Percentiles rank a stretch among this genome's conserved stretches.
Evolutionary conservation across 2,113 vertebrate species (phyloP).

Genomic region (Clarias batrachus): DNA sequence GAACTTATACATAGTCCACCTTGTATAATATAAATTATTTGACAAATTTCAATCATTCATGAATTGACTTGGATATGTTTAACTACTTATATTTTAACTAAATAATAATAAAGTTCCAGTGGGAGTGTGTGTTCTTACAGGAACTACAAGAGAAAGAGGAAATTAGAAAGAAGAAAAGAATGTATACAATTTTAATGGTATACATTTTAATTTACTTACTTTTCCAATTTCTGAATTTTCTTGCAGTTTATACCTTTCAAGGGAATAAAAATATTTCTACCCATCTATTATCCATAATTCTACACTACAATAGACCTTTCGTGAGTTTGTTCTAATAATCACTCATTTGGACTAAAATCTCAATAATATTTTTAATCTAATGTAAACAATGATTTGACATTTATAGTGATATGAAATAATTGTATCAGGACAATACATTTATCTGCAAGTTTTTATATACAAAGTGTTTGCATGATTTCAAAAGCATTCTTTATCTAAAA

Average conservation of each 20-base stretch:
- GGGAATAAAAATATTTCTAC: too few relatives aligned
- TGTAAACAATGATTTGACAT: slow-evolving; percentile 5
- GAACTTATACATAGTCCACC: neutral
- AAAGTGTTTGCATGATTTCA: slow-evolving; percentile 5
- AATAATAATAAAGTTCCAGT: neutral
- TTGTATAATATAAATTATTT: too few relatives aligned
- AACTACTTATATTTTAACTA: neutral
- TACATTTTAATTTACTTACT: too few relatives aligned
- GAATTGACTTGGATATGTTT: neutral
- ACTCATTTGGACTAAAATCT: slow-evolving; percentile 1
- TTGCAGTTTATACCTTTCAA: too few relatives aligned
- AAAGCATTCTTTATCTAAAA: slow-evolving; percentile 8
- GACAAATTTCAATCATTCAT: neutral
- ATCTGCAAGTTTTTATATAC: neutral
- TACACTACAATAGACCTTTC: neutral
- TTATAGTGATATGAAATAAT: neutral
- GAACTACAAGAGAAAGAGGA: neutral
- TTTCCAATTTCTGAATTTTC: too few relatives aligned
- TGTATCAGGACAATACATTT: neutral
- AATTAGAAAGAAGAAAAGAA: neutral
- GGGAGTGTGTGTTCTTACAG: neutral
- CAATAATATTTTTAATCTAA: slow-evolving; percentile 9
- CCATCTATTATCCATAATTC: neutral
- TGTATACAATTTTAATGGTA: neutral
- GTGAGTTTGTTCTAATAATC: neutral